Evolutionary conservation across 23 tunicate species (phyloP).

Genomic region (Trididemnum miniatum): DNA sequence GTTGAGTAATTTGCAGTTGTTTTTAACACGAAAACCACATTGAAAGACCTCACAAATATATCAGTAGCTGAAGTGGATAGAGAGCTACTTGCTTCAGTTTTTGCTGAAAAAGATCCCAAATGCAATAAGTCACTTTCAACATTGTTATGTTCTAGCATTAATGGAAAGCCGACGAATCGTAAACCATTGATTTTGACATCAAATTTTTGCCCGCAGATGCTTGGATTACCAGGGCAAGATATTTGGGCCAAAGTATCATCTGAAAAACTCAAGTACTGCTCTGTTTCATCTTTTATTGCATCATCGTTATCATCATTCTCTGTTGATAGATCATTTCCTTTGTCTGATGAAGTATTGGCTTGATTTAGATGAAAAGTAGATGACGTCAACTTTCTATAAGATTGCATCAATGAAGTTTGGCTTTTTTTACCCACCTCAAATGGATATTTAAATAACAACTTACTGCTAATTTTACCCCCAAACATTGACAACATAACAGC

Average conservation of each 20-base stretch:
- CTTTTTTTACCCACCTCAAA: constrained; percentile 24
- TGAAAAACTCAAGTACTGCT: constrained; percentile 66
- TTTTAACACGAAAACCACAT: constrained; percentile 76
- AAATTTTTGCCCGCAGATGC: constrained; percentile 82
- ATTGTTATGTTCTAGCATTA: constrained; percentile 60
- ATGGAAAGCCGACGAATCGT: constrained; percentile 91
- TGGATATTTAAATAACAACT: constrained; percentile 81
- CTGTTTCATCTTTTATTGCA: constrained; percentile 37
- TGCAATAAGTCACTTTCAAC: neutral
- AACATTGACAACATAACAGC: constrained; percentile 88
- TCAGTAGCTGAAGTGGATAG: neutral
- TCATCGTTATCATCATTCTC: constrained; percentile 35
- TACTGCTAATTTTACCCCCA: constrained; percentile 81
- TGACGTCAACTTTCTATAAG: constrained; percentile 60
- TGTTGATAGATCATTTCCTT: neutral
- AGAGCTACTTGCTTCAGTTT: neutral
- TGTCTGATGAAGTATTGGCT: neutral
- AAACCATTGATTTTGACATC: constrained; percentile 91
- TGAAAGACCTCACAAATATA: constrained; percentile 53
- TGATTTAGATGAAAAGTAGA: constrained; percentile 70
- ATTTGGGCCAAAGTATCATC: constrained; percentile 72
- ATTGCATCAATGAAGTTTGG: constrained; percentile 9
- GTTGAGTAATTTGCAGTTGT: constrained; percentile 71
- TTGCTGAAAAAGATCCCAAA: neutral
- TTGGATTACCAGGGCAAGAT: constrained; percentile 78